A percentile compares a stretch with the other conserved stretches of the same genome.
Conservation (phyloP, 2,797 vertebrate genomes). For the Bradypodion pumilum region DNA sequence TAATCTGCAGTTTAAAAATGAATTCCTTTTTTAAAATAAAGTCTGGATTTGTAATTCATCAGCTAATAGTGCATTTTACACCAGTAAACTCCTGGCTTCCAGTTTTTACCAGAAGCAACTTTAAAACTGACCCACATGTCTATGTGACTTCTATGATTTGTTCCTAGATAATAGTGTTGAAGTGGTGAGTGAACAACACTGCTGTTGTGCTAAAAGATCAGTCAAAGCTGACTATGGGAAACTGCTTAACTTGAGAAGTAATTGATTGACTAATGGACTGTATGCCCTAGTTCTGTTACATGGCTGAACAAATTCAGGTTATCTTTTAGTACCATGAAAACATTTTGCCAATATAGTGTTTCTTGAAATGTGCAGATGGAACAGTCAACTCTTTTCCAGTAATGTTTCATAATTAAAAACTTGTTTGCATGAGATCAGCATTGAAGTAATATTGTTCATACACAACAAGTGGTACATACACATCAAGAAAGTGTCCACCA, state of each 20-base stretch:
- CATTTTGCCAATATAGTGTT: rapidly evolving
- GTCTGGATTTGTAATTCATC: constrained; percentile 23
- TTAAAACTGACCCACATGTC: background rate
- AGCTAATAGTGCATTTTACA: background rate
- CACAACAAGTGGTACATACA: background rate
- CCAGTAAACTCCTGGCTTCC: background rate
- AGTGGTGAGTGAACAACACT: constrained; percentile 1
- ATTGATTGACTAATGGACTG: background rate
- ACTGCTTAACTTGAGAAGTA: background rate
- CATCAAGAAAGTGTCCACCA: too few relatives aligned
- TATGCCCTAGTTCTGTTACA: background rate
- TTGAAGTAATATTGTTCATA: background rate
- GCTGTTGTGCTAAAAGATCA: background rate
- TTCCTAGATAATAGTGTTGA: background rate
- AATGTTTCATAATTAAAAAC: too few relatives aligned
- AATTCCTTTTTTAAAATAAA: background rate
- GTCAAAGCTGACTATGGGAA: constrained; percentile 12
- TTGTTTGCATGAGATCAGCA: background rate
- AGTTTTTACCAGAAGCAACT: background rate
- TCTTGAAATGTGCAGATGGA: background rate
- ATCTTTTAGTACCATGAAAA: background rate
- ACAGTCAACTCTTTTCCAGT: too few relatives aligned
- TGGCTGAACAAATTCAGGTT: background rate
- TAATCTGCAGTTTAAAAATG: constrained; percentile 6
- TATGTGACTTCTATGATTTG: background rate